Conservation (phyloP, 2,797 vertebrate species). For the Falco naumanni region DNA sequence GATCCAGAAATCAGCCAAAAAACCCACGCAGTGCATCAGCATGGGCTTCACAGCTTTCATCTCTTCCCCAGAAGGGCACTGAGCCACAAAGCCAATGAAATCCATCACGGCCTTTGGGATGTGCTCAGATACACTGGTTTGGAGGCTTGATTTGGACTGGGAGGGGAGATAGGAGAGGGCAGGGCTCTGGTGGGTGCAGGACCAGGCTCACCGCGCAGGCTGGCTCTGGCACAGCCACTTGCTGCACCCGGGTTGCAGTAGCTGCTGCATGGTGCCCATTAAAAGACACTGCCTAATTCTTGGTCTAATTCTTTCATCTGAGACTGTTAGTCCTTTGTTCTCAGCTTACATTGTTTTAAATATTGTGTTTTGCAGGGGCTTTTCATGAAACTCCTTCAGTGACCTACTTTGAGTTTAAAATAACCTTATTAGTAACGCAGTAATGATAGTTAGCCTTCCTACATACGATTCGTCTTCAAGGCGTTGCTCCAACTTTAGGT, state of each 20-base stretch:
- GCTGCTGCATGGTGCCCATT: neutral
- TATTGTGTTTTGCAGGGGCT: neutral
- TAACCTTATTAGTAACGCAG: constrained; percentile 44
- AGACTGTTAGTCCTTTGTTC: neutral
- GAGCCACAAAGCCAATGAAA: neutral
- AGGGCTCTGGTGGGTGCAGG: neutral
- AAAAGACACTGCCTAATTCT: neutral
- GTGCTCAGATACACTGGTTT: neutral
- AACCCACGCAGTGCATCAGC: neutral
- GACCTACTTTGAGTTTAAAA: constrained; percentile 61
- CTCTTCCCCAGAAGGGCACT: neutral
- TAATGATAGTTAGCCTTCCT: constrained; percentile 39
- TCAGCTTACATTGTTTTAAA: neutral
- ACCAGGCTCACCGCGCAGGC: accelerated
- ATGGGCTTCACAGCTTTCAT: neutral
- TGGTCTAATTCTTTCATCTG: neutral
- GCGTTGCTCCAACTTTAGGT: neutral
- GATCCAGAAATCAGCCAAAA: neutral
- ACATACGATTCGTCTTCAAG: neutral
- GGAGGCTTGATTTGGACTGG: accelerated
- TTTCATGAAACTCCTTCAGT: constrained; percentile 16
- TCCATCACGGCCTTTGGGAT: neutral
- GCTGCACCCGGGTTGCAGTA: neutral
- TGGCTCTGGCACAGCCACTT: neutral
- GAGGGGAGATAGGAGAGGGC: neutral